Conservation (phyloP, 37 sponge, comb jelly and placozoan species). For the Corticium candelabrum region DNA sequence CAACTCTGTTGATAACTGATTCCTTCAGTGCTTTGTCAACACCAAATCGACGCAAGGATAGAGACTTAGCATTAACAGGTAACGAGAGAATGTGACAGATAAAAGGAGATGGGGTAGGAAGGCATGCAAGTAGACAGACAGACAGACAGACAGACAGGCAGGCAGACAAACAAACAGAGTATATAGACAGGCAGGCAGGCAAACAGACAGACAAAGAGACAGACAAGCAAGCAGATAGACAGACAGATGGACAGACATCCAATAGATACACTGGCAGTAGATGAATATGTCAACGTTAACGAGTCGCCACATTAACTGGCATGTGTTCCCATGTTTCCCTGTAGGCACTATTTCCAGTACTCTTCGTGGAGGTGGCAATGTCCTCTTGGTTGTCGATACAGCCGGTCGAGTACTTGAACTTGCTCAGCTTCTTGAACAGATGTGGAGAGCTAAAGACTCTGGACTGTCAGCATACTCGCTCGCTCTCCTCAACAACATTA, state of each 20-base stretch:
- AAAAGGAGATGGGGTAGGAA: background rate
- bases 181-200: too few relatives aligned
- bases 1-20: slow-evolving; percentile 91
- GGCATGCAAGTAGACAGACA: background rate
- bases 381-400: slow-evolving; percentile 94
- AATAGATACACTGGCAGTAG: background rate
- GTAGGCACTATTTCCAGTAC: slow-evolving; percentile 82
- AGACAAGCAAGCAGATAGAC: too few relatives aligned
- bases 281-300: slow-evolving; percentile 6
- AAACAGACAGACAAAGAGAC: too few relatives aligned
- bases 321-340: background rate
- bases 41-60: slow-evolving; percentile 82
- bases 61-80: slow-evolving; percentile 71
- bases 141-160: too few relatives aligned
- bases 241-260: too few relatives aligned
- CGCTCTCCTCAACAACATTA: slow-evolving; percentile 90
- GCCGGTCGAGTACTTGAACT: slow-evolving; percentile 95
- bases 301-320: background rate
- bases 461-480: slow-evolving; percentile 90
- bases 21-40: slow-evolving; percentile 81
- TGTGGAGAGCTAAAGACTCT: slow-evolving; percentile 85
- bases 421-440: slow-evolving; percentile 80
- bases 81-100: background rate
- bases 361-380: slow-evolving; percentile 80
- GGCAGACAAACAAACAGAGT: too few relatives aligned